Evolutionary conservation across 2,797 vertebrate genomes (phyloP), one percentile per base, ranked within the genome.

Genomic region (Channallabes apus): DNA sequence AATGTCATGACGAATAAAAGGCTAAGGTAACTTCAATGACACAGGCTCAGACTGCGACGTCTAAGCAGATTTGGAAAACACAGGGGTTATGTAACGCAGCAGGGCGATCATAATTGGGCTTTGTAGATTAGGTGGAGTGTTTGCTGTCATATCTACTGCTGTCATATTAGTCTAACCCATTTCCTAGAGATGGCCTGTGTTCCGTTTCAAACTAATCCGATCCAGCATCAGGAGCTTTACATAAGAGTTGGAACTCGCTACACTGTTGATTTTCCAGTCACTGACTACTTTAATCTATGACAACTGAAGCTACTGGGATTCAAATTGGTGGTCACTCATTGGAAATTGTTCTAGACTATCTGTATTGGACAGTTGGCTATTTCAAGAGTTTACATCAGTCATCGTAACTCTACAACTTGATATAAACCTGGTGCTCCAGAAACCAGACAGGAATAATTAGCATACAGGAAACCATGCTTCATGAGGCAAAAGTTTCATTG

Each of bases 1-100:
- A 82, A 82, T 78, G 85, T 78, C 85, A 83, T 65, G 29, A 54
- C 54, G 41, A 79, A 86, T 86, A 86, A 71, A 29, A 69, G 29
- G 51, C 20, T 54, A 58, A 72, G 65, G 81, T 80, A 54, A 73
- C 67, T 62, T 71, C 65, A 59, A 24, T 83, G 76, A 68, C 79
- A 75, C 61, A 68, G 84, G 59, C 46, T 20, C 35, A 27, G 79
- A 68, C 46, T 27, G 22, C 41, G 56, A 46, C 29, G 77, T 72
- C 73, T 54, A 64, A 83, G 82, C 65, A 73, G 59, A 73, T 80
- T 79, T 80, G 29, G 68, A 80, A 54, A 80, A 38, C 67, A 83
- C 51, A 15, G 59, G 59, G 76, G 27, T 46, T 29, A n/a, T 24
- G 6, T 83, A 62, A 6, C 35, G 65, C 38, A 78, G 64, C 20